Evolutionary conservation across 2,888 invertebrate genomes (phyloP).

Genomic region (Notocelia uddmanniana): DNA sequence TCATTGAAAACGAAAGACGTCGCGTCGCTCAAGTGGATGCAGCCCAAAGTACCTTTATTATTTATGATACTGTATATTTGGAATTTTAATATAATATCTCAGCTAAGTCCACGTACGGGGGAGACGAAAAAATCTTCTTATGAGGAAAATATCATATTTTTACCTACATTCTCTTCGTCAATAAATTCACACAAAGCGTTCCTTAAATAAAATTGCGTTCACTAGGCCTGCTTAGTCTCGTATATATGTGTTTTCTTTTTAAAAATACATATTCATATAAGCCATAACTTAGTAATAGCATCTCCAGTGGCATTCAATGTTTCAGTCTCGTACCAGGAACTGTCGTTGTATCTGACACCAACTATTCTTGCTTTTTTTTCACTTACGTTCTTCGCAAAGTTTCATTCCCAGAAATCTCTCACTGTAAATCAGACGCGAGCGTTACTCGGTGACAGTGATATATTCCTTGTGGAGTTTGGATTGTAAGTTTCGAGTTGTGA

Average conservation of each 20-base stretch:
- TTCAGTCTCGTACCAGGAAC: conserved; percentile 71
- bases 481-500: conserved; percentile 60
- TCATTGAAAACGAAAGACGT: conserved; percentile 56
- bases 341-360: conserved; percentile 80
- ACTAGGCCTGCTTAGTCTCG: neutral
- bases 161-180: neutral
- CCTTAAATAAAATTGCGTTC: neutral
- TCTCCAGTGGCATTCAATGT: conserved; percentile 61
- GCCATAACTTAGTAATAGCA: conserved; percentile 52
- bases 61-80: conserved; percentile 63
- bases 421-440: conserved; percentile 62
- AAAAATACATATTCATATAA: neutral
- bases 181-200: neutral
- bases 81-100: conserved; percentile 61
- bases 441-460: conserved; percentile 68
- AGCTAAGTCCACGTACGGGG: conserved; percentile 32
- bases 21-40: conserved; percentile 49
- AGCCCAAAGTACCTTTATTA: conserved; percentile 65
- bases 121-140: neutral
- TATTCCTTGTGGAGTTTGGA: conserved; percentile 63
- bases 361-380: conserved; percentile 72
- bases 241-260: neutral
- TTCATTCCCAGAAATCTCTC: conserved; percentile 67
- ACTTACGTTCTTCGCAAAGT: conserved; percentile 73
- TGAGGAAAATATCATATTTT: conserved; percentile 13